Percentiles rank a stretch among this genome's conserved stretches.
Evolutionary conservation across 2,888 invertebrate species (phyloP).

Genomic region (Molorchus minor): DNA sequence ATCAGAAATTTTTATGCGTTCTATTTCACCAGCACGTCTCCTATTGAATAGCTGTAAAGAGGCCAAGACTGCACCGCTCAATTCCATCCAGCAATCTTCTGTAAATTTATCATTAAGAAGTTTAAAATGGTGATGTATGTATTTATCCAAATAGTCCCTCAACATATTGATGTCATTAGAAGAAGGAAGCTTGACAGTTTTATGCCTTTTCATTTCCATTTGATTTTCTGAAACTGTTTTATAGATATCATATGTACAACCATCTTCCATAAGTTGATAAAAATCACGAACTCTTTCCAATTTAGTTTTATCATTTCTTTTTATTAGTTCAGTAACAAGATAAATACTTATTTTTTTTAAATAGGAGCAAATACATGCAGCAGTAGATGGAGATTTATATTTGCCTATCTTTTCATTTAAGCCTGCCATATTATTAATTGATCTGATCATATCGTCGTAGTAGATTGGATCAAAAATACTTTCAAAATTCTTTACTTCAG

Average conservation of each 20-base stretch:
- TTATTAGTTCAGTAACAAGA: conserved; percentile 17
- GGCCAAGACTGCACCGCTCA: conserved; percentile 20
- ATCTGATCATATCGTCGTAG: conserved; percentile 19
- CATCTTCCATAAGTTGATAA: conserved; percentile 20
- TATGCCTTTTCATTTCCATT: conserved; percentile 20
- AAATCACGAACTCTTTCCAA: conserved; percentile 17
- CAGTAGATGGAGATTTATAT: conserved; percentile 18
- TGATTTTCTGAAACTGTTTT: conserved; percentile 25
- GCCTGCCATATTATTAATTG: conserved; percentile 21
- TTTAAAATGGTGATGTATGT: conserved; percentile 5
- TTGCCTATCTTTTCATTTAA: conserved; percentile 23
- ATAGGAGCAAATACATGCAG: conserved; percentile 17
- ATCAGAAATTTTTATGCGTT: conserved; percentile 29
- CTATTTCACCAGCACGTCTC: conserved; percentile 34
- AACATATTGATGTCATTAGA: conserved; percentile 20
- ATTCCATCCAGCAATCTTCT: conserved; percentile 16
- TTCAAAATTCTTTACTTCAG: conserved; percentile 15
- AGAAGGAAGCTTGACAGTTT: conserved; percentile 15
- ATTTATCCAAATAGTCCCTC: conserved; percentile 20
- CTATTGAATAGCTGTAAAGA: conserved; percentile 37
- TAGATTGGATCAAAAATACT: conserved; percentile 18
- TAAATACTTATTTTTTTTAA: conserved; percentile 18
- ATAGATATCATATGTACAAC: conserved; percentile 20
- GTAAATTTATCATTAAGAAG: conserved; percentile 14
- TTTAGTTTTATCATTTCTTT: conserved; percentile 14